These are phyloP conservation scores for Prunella fulvescens DNA, from an alignment of 2,113 vertebrate genomes.

Conservation along the genomic window DNA sequence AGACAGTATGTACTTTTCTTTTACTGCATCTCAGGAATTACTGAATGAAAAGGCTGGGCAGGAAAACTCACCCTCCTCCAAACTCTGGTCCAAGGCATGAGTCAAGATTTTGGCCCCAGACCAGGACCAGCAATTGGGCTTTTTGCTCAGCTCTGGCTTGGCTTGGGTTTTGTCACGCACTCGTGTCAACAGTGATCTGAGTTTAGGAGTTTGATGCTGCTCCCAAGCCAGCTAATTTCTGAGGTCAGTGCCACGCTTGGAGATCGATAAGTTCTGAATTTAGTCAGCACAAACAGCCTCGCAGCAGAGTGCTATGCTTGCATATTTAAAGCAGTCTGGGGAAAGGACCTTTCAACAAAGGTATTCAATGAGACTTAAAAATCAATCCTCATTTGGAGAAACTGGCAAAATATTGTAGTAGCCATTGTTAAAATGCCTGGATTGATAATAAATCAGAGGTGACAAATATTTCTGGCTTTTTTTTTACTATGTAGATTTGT, in stretches of 20 bases:
- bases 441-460: not conserved
- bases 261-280: slow-evolving; percentile 1
- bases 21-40: not conserved
- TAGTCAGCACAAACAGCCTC: slow-evolving; percentile 42
- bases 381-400: slow-evolving; percentile 15
- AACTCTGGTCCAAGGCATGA: not conserved
- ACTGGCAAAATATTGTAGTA: not conserved
- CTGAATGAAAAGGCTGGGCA: not conserved
- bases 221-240: not conserved
- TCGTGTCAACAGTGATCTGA: not conserved
- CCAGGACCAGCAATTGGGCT: not conserved
- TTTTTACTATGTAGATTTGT: not conserved
- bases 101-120: slow-evolving; percentile 6
- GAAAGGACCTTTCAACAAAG: slow-evolving; percentile 30
- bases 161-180: not conserved
- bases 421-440: not conserved
- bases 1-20: not conserved
- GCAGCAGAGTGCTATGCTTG: not conserved
- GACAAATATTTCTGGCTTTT: not conserved
- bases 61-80: not conserved
- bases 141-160: not conserved
- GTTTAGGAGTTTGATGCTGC: not conserved
- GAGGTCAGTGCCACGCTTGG: not conserved
- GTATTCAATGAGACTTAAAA: slow-evolving; percentile 35
- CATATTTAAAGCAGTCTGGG: slow-evolving; percentile 35